These are phyloP conservation scores for Micromesistius poutassou DNA, from an alignment of 2,797 vertebrate species.

Conservation along the genomic window DNA sequence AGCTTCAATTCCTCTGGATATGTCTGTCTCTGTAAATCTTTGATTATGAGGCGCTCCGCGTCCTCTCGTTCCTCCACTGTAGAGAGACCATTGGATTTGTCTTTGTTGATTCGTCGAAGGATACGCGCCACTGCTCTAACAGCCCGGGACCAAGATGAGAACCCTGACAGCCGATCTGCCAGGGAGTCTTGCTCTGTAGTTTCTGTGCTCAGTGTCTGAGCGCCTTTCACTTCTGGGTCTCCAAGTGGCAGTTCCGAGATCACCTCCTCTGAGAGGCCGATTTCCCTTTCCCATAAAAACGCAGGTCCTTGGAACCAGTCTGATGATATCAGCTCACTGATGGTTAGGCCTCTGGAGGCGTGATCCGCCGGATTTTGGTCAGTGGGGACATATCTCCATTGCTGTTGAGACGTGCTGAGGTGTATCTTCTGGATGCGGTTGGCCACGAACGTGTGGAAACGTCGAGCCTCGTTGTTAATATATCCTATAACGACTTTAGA, in stretches of 20 bases:
- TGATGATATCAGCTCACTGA: no score
- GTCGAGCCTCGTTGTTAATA: background rate
- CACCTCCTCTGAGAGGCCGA: background rate
- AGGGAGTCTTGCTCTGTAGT: background rate
- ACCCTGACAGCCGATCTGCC: constrained; percentile 9
- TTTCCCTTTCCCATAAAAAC: constrained; percentile 19
- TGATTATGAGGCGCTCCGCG: constrained; percentile 14
- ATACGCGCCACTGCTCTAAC: constrained; percentile 17
- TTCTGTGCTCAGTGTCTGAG: constrained; percentile 8
- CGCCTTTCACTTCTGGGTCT: constrained; percentile 25
- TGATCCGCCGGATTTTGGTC: background rate
- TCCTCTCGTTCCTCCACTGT: constrained; percentile 15
- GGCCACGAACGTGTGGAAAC: background rate
- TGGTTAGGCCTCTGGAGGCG: no score
- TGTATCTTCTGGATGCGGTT: constrained; percentile 12
- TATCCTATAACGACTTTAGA: no score
- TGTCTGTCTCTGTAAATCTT: constrained; percentile 19
- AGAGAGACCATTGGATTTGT: background rate
- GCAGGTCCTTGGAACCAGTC: constrained; percentile 18
- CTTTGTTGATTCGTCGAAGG: constrained; percentile 3
- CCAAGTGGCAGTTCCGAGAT: background rate
- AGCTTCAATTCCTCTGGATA: constrained; percentile 22
- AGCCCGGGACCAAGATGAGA: constrained; percentile 23
- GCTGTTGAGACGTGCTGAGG: constrained; percentile 8
- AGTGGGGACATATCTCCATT: constrained; percentile 22